Evolutionary conservation across 2,797 vertebrate species (phyloP).

Genomic region (Diceros bicornis): DNA sequence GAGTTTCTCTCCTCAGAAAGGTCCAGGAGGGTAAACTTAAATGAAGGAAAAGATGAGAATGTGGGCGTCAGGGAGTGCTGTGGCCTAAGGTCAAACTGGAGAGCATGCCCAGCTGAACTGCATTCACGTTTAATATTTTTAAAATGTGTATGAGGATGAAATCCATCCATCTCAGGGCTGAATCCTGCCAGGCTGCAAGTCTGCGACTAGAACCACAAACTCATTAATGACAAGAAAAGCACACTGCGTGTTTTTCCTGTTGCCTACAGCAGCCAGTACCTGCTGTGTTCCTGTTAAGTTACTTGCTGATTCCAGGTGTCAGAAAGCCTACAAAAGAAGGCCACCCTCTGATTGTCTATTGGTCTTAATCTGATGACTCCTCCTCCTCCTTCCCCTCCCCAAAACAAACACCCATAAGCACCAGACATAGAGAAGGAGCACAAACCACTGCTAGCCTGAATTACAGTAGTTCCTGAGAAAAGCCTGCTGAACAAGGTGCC

Average conservation of each 20-base stretch:
- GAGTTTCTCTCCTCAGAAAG: constrained; percentile 10
- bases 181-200: neutral
- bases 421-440: neutral
- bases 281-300: neutral
- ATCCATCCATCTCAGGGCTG: neutral
- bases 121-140: neutral
- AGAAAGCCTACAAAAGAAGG: neutral
- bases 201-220: neutral
- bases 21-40: neutral
- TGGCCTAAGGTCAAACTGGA: neutral
- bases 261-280: neutral
- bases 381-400: neutral
- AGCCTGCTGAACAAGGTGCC: neutral
- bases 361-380: neutral
- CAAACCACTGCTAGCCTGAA: neutral
- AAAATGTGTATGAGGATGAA: neutral
- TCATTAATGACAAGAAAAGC: neutral
- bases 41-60: neutral
- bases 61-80: neutral
- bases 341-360: neutral
- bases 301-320: neutral
- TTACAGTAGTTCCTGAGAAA: neutral
- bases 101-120: neutral
- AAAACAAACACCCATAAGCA: neutral
- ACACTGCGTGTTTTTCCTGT: rapidly evolving